Base-by-base conservation (phyloP, 2,113 vertebrate species). In the Chionomys nivalis region DNA sequence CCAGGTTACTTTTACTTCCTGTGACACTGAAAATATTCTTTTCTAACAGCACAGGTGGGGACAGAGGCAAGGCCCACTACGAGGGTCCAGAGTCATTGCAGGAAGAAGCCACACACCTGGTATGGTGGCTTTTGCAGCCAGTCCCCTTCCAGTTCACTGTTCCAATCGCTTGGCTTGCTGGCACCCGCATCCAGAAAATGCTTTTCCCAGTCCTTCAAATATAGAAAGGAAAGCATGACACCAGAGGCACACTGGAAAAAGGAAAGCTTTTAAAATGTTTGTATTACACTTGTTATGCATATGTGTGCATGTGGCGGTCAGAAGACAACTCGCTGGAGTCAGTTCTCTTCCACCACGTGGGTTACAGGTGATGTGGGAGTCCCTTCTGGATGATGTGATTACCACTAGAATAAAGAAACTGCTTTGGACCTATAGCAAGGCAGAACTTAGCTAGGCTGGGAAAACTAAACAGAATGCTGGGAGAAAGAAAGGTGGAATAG, bases 51-150 rank as follows among this genome's bases (percentile, higher is more conserved):
- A 2, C 0, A 16, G n/a, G 3, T 0, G 1, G 44, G 5, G 86
- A 28, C 2, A 1, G 36, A 89, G 55, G 2, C 28, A 36, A 14
- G 23, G 65, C 12, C 33, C 33, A n/a, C 5, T 39, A 36, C 2
- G 0, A 31, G 76, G 26, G 1, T 3, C 68, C 79, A 4, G 1
- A 3, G 55, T 55, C 21, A 3, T 4, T 26, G 31, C 13, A 68
- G 28, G 76, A 21, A n/a, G 68, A 66, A 42, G 4, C n/a, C 0
- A n/a, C 55, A 0, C 97, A 99, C 99, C 98, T 99, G 99, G 97
- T 99, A 99, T 0, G 98, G 98, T 4, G 99, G 99, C 97, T 99
- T 99, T 86, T 98, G 98, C 92, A 98, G 98, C 99, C 99, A 99
- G 95, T 99, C 98, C 90, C 99, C 98, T 0, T 99, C 98, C 98